phyloP scores from a whole-genome alignment of 2,888 invertebrate genomes.

The Drosophila limbata region DNA sequence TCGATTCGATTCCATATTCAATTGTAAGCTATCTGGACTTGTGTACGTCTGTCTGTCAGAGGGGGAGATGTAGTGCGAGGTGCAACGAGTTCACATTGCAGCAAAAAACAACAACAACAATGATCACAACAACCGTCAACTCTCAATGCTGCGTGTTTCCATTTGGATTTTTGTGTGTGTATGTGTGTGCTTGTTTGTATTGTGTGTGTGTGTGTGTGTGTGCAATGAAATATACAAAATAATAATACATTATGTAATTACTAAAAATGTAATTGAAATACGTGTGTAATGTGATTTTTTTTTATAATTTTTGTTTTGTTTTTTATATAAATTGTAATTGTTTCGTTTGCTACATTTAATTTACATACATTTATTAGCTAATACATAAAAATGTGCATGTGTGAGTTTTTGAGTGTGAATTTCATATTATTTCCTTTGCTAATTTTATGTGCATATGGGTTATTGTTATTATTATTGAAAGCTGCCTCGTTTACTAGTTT shows the following conservation, averaged over 20 bases:
- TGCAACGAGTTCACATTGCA: slow-evolving; percentile 72
- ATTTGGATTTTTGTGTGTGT: slow-evolving; percentile 22
- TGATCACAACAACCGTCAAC: slow-evolving; percentile 66
- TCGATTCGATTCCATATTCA: slow-evolving; percentile 41
- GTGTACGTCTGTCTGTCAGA: slow-evolving; percentile 1
- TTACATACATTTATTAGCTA: slow-evolving; percentile 63
- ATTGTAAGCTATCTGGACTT: slow-evolving; percentile 31
- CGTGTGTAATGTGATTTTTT: slow-evolving; percentile 37
- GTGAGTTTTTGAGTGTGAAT: slow-evolving; percentile 23
- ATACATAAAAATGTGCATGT: slow-evolving; percentile 49
- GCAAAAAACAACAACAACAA: slow-evolving; percentile 41
- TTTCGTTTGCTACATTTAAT: slow-evolving; percentile 59
- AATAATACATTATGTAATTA: slow-evolving; percentile 77
- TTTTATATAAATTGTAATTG: slow-evolving; percentile 42
- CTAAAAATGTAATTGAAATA: slow-evolving; percentile 77
- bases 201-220: slow-evolving; percentile 37
- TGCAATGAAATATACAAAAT: slow-evolving; percentile 68
- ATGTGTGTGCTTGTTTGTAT: slow-evolving; percentile 10
- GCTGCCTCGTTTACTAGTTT: slow-evolving; percentile 58
- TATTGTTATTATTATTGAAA: slow-evolving; percentile 37
- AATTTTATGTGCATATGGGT: slow-evolving; percentile 33
- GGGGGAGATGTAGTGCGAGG: slow-evolving; percentile 58
- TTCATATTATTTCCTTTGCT: slow-evolving; percentile 26
- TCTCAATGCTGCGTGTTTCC: slow-evolving; percentile 46
- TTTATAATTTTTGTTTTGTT: slow-evolving; percentile 10